Evolutionary conservation across 2,797 vertebrate genomes (phyloP).

Genomic region (Miichthys miiuy): DNA sequence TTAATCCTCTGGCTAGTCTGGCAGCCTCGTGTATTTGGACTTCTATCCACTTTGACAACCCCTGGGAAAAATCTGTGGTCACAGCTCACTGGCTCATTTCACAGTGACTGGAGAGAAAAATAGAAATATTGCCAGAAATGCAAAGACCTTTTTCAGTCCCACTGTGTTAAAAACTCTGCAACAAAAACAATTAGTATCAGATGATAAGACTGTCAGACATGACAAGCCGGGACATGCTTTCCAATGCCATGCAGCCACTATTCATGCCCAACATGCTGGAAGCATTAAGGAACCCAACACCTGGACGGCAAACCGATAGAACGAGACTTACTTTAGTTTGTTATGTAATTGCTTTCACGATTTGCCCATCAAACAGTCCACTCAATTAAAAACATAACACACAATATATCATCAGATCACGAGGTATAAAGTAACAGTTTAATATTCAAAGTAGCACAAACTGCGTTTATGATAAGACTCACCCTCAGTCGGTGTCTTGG

Average conservation of each 20-base stretch:
- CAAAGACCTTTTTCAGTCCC: not conserved
- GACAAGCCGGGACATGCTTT: conserved; percentile 41
- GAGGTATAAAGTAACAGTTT: not conserved
- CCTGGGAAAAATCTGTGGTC: conserved; percentile 50
- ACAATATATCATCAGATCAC: conserved; percentile 49
- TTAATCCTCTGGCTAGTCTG: conserved; percentile 73
- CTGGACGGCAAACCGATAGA: conserved; percentile 33
- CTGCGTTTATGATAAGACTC: conserved; percentile 9
- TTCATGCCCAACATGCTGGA: conserved; percentile 43
- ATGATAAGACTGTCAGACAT: conserved; percentile 17
- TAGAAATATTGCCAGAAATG: conserved; percentile 9
- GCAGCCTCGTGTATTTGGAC: conserved; percentile 41
- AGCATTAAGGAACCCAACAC: conserved; percentile 41
- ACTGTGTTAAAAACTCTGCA: not conserved
- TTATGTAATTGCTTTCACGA: conserved; percentile 61
- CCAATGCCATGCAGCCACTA: conserved; percentile 55
- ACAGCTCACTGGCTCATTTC: conserved; percentile 37
- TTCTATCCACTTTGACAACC: conserved; percentile 41
- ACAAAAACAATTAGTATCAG: not conserved
- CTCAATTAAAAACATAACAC: conserved; percentile 71
- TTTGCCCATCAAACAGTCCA: conserved; percentile 51
- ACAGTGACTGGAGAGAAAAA: conserved; percentile 5
- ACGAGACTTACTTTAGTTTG: conserved; percentile 74
- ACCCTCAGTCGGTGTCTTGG: conserved; percentile 65
- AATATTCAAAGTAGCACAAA: not conserved